These are phyloP conservation scores for Tadarida brasiliensis DNA, from an alignment of 2,797 vertebrate species.

Conservation along the genomic window DNA sequence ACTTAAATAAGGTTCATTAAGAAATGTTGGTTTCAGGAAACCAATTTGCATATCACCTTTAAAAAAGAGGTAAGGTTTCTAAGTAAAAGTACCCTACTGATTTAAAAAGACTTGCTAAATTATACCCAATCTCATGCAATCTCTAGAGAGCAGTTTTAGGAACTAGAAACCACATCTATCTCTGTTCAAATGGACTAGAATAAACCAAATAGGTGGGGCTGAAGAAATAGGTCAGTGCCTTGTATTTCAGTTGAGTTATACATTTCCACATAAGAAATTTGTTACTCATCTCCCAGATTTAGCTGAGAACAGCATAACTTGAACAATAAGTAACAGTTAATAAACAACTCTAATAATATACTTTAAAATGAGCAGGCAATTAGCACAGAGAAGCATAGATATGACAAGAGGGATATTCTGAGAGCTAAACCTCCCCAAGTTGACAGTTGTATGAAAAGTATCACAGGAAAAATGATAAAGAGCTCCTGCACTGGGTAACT, in stretches of 20 bases:
- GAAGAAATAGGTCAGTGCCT: slow-evolving; percentile 54
- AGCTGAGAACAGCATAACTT: slow-evolving; percentile 13
- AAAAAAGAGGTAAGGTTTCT: slow-evolving; percentile 64
- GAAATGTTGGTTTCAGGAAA: slow-evolving; percentile 63
- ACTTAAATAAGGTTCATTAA: slow-evolving; percentile 61
- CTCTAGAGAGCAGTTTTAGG: slow-evolving; percentile 63
- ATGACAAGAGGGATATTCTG: neutral
- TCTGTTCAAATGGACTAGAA: slow-evolving; percentile 39
- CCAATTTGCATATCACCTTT: slow-evolving; percentile 61
- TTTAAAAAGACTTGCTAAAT: slow-evolving; percentile 65
- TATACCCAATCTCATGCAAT: slow-evolving; percentile 55
- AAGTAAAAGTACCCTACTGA: slow-evolving; percentile 61
- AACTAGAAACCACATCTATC: slow-evolving; percentile 62
- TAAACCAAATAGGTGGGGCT: slow-evolving; percentile 52
- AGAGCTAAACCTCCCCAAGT: neutral
- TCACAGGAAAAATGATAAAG: neutral
- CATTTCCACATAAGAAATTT: slow-evolving; percentile 39
- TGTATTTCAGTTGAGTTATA: slow-evolving; percentile 57
- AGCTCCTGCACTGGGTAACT: neutral
- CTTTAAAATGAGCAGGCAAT: slow-evolving; percentile 18
- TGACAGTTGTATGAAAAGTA: neutral
- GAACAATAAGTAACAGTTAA: slow-evolving; percentile 54
- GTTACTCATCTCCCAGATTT: slow-evolving; percentile 17
- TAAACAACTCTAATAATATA: slow-evolving; percentile 49
- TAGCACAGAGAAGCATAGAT: neutral